Conservation (phyloP, 2,888 invertebrate species). For the Eupeodes latifasciatus region DNA sequence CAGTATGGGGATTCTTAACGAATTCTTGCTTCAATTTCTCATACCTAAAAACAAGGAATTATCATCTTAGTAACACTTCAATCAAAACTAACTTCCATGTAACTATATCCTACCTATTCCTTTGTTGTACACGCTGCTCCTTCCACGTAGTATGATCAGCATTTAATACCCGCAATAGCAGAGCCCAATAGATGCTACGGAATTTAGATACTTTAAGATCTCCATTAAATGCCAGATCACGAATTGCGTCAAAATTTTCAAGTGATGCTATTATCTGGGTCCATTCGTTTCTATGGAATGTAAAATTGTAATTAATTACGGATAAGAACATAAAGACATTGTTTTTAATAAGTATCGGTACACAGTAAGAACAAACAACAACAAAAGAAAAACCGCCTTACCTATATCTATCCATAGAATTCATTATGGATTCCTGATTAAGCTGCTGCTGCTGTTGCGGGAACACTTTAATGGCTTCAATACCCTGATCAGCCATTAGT, state of each 20-base stretch:
- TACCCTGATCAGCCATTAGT: slow-evolving; percentile 79
- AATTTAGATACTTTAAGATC: slow-evolving; percentile 84
- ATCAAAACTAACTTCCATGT: not conserved
- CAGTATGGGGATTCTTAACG: slow-evolving; percentile 82
- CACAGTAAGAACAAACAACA: not conserved
- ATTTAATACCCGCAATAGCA: slow-evolving; percentile 84
- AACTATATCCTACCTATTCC: slow-evolving; percentile 80
- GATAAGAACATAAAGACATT: not conserved
- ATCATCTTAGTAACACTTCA: no score
- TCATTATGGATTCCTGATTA: slow-evolving; percentile 78
- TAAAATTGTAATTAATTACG: no score
- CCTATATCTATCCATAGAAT: slow-evolving; percentile 82
- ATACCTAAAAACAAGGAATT: slow-evolving; percentile 82
- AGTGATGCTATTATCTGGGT: slow-evolving; percentile 80
- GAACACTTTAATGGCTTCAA: slow-evolving; percentile 81
- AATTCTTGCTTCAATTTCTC: slow-evolving; percentile 82
- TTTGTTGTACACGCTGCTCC: slow-evolving; percentile 81
- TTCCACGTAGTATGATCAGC: slow-evolving; percentile 83
- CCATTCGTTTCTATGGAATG: slow-evolving; percentile 81
- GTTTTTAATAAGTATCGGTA: no score
- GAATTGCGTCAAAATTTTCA: slow-evolving; percentile 84
- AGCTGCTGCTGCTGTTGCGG: not conserved
- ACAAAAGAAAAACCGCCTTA: slow-evolving; percentile 53
- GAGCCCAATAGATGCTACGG: slow-evolving; percentile 85
- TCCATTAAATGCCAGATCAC: slow-evolving; percentile 83